Evolutionary conservation across 1,140 invertebrate species (phyloP), one percentile per base, ranked within the genome.

Genomic region (Hylyphantes graminicola): DNA sequence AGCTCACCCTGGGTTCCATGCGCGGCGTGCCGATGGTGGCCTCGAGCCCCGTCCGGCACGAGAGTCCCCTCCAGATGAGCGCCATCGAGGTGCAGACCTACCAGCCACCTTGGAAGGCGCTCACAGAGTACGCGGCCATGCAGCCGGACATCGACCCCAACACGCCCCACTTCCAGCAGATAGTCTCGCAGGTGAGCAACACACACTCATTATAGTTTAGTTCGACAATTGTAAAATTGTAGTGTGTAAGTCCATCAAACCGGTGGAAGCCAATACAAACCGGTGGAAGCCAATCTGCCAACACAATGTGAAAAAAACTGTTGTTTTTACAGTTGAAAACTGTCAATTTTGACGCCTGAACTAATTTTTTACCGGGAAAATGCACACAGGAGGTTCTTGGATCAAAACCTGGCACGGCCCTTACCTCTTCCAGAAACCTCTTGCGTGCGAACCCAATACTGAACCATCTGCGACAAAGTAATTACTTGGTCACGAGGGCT

Each of bases 1-100:
- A 97, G 88, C 90, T 98, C 87, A 96, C 96, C 72, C 96, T 96
- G 89, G 95, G 95, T 85, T 92, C 93, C 64, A 96, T 97, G 93
- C 95, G 98, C 90, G 97, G 97, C 53, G 97, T 99, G 75, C 97
- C 97, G 0, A 96, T 99, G 94, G 96, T 99, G 21, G 97, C 97
- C 2, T 96, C 96, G 12, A 97, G 95, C 87, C 97, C 97, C 9
- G 96, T 98, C 2, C 92, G 90, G 53, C 96, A 98, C 90, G 97
- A 98, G 89, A 94, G 94, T 86, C 95, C 95, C 0, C 91, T 95
- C 64, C 94, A 95, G 57, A 93, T 96, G 89, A 94, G 95, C 87
- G 94, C 94, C 12, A 91, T 97, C 55, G 96, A 97, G 90, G 96
- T 98, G 53, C 96, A 97, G 87, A 96, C 95, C 81, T 98, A 98